Evolutionary conservation across 1,140 invertebrate species (phyloP).

Genomic region (Pogonomyrmex californicus): DNA sequence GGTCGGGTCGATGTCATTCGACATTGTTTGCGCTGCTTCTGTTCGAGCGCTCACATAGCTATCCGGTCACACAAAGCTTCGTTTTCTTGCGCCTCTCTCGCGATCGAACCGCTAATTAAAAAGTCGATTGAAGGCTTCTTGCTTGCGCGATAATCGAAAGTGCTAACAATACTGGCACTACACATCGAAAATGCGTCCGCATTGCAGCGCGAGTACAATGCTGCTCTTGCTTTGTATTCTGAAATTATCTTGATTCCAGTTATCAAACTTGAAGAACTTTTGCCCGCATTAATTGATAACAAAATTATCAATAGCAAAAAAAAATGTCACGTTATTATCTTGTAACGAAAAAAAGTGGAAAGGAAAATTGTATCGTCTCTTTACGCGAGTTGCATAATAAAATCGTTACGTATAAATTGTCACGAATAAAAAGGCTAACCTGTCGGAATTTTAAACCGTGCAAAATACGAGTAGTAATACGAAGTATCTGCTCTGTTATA

Average conservation of each 20-base stretch:
- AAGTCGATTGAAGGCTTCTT: conserved; percentile 47
- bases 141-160: conserved; percentile 17
- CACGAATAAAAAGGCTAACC: not conserved
- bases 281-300: not conserved
- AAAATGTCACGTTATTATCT: not conserved
- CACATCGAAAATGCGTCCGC: not conserved
- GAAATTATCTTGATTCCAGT: not conserved
- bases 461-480: not conserved
- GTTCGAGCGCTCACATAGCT: conserved; percentile 70
- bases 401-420: not conserved
- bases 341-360: not conserved
- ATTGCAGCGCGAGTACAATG: not conserved
- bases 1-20: conserved; percentile 62
- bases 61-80: conserved; percentile 68
- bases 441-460: not conserved
- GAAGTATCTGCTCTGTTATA: not conserved
- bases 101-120: conserved; percentile 75
- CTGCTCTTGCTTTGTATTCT: not conserved
- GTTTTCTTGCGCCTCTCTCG: conserved; percentile 53
- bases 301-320: not conserved
- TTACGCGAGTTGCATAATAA: not conserved
- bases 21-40: conserved; percentile 74
- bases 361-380: not conserved
- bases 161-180: conserved; percentile 24
- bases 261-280: not conserved